Base-by-base conservation (phyloP, 2,113 vertebrate species). In the Ramphastos sulfuratus region DNA sequence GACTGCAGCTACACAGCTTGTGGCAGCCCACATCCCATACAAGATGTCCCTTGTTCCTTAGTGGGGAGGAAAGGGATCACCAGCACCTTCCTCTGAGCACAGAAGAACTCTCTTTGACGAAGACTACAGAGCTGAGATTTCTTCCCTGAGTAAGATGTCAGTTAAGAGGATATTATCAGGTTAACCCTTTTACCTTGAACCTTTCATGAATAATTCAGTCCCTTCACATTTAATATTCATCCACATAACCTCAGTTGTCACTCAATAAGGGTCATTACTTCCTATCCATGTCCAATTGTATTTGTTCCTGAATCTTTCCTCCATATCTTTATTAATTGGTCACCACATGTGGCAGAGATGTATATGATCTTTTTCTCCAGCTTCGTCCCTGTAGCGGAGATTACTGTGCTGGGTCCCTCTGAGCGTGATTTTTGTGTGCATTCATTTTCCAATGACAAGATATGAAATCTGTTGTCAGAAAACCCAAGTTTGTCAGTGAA, bases 161-260 rank as follows among this genome's bases (percentile, higher is more conserved):
- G 90, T 89, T 89, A 83, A 87, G 69, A 95, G 70, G 74, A 79
- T 87, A 67, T 39, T 93, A 89, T 89, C 78, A 64, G 60, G 80
- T 88, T 89, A 84, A 74, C 94, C 70, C 65, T 92, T 94, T 95
- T 94, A 96, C 96, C 95, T 96, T 96, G 96, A 95, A 94, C 66
- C n/a, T 71, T 23, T 39, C 79, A 90, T 96, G 81, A 97, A 96
- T 96, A 96, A 96, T 95, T 96, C 93, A 94, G 60, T 50, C 30
- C 80, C 63, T 87, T 96, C 94, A 93, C 60, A 63, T 93, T 91
- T 94, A 91, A 89, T 96, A 96, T 93, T 89, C 85, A 93, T 94
- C 82, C 73, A 87, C 33, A 66, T 69, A 82, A 82, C 86, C 86
- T 94, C 84, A 79, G 37, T 93, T 79, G 73, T 95, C 82, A 89